phyloP scores from a whole-genome alignment of 2,797 vertebrate species.

The Lates japonicus region DNA sequence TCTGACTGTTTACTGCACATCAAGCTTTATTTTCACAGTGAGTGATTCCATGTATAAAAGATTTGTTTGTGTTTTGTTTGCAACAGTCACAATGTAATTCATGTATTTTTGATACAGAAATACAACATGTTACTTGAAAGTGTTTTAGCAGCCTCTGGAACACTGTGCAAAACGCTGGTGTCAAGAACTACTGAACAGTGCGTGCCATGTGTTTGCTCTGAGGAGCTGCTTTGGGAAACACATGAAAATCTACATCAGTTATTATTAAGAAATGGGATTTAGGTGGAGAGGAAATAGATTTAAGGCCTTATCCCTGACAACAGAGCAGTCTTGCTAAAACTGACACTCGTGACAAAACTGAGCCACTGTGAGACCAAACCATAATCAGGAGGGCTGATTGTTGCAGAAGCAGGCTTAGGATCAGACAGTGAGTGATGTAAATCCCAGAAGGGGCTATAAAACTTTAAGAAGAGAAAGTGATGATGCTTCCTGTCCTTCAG shows the following conservation, averaged over 20 bases:
- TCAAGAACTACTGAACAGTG: not conserved
- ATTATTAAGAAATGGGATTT: not conserved
- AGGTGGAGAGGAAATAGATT: not conserved
- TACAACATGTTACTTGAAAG: not conserved
- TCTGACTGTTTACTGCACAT: not conserved
- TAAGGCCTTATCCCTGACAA: not conserved
- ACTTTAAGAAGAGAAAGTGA: not conserved
- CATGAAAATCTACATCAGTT: not conserved
- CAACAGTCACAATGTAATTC: not conserved
- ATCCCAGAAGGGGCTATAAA: not conserved
- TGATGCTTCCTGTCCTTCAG: not conserved
- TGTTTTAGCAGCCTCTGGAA: not conserved
- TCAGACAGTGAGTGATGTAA: not conserved
- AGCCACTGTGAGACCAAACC: not conserved
- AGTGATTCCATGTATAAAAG: not conserved
- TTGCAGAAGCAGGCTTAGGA: not conserved
- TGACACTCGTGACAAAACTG: not conserved
- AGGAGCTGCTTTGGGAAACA: not conserved
- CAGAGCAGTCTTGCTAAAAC: not conserved
- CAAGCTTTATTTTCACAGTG: not conserved
- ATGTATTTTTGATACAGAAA: slow-evolving; percentile 12
- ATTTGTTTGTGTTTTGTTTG: not conserved
- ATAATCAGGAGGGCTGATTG: not conserved
- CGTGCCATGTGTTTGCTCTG: not conserved
- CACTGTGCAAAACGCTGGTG: not conserved